Base-by-base conservation (phyloP, 2,888 invertebrate genomes). In the Thyatira batis region DNA sequence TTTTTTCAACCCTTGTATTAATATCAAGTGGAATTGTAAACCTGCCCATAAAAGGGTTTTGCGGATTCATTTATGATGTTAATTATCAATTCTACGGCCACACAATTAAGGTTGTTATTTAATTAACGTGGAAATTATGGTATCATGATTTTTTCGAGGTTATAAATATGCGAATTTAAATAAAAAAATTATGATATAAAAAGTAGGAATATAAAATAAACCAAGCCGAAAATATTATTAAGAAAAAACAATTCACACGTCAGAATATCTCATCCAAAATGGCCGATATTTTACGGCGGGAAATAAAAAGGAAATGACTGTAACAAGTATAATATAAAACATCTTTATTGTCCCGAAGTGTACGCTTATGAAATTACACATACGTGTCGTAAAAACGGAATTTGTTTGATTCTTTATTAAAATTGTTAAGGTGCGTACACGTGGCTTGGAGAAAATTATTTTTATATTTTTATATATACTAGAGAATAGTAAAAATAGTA, bases 271-370 rank as follows among this genome's bases (percentile, higher is more conserved):
- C 33, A 62, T 65, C 63, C 63, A 67, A 65, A 62, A 62, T 65
- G 63, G 59, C 59, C 59, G 61, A 58, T 62, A 63, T 58, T 65
- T 67, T 67, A 67, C 58, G 59, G 60, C 45, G 55, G 54, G 61
- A 63, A 64, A 65, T 67, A 65, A 63, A 67, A 62, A 63, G 39
- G n/a, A 67, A 65, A 67, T 59, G 60, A 45, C 52, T 56, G 57
- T 57, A 43, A 58, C 61, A 63, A 55, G 60, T 57, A 55, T 59
- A 54, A 51, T 52, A 65, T 63, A 59, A 60, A 60, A 61, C 58
- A 62, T 57, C 51, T 62, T 63, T 67, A 67, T 63, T 61, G 60
- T 60, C 58, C 57, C 25, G 39, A 17, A 39, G 33, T 54, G 60
- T 45, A 52, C 46, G 28, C 55, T 57, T 55, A 49, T 46, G 43